These are phyloP conservation scores for Calycopis cecrops DNA, from an alignment of 1,140 invertebrate species.

Conservation along the genomic window DNA sequence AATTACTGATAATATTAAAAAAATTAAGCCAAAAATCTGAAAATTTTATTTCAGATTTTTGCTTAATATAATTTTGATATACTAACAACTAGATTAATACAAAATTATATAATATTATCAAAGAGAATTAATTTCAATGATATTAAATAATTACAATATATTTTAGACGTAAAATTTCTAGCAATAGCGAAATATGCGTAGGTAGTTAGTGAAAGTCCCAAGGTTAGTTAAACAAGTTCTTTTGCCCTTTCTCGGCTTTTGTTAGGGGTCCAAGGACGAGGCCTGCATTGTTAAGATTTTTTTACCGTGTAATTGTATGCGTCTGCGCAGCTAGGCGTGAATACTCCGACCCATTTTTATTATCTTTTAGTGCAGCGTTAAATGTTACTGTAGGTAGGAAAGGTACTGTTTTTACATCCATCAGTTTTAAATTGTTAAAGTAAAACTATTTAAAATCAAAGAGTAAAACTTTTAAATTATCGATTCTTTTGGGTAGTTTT, in stretches of 20 bases:
- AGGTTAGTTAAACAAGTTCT: slow-evolving; percentile 67
- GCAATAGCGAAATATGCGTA: slow-evolving; percentile 43
- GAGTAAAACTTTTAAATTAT: no score
- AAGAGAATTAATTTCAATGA: no score
- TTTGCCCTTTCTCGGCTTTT: slow-evolving; percentile 71
- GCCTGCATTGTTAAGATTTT: slow-evolving; percentile 59
- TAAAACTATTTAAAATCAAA: slow-evolving; percentile 39
- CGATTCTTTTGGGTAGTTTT: no score
- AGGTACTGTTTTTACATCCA: no score
- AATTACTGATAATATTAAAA: no score
- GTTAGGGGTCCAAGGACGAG: slow-evolving; percentile 68
- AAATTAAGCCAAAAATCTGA: no score
- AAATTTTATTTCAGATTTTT: no score
- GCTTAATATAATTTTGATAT: no score
- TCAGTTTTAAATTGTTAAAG: slow-evolving; percentile 30
- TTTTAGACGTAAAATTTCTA: background rate
- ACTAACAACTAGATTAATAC: no score
- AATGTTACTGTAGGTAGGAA: slow-evolving; percentile 12
- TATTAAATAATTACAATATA: background rate
- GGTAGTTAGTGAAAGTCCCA: slow-evolving; percentile 71
- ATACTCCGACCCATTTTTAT: slow-evolving; percentile 16
- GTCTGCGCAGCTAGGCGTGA: slow-evolving; percentile 57
- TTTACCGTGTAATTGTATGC: slow-evolving; percentile 70
- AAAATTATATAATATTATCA: no score
- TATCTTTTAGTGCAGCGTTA: slow-evolving; percentile 25